Evolutionary conservation across 2,888 invertebrate species (phyloP).

Genomic region (Ophion ellenae): DNA sequence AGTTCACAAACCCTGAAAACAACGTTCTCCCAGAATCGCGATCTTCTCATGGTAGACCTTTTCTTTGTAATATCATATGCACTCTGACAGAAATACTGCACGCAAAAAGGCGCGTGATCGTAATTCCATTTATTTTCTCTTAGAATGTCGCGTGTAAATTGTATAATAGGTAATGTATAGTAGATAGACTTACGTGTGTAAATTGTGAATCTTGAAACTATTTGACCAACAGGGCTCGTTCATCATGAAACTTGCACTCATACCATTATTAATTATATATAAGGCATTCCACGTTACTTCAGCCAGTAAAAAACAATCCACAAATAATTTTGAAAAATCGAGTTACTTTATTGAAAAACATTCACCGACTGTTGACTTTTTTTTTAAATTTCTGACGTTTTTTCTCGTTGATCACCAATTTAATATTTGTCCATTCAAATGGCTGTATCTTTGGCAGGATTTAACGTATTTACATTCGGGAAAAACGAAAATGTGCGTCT

Average conservation of each 20-base stretch:
- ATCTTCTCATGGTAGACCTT: neutral
- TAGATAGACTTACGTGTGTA: neutral
- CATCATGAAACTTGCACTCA: neutral
- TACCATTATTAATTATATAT: neutral
- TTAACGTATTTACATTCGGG: no score
- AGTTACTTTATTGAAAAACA: no score
- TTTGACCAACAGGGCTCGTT: neutral
- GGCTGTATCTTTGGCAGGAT: no score
- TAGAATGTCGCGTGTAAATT: neutral
- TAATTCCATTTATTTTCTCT: neutral
- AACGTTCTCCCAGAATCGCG: neutral
- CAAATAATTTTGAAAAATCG: no score
- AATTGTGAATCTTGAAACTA: neutral
- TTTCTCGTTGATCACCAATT: no score
- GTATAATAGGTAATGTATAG: neutral
- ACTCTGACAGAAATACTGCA: neutral
- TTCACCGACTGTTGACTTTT: no score
- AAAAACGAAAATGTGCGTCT: no score
- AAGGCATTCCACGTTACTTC: neutral
- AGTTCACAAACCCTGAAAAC: neutral
- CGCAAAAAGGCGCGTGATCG: neutral
- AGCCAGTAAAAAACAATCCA: no score
- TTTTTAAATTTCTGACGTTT: no score
- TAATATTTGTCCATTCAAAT: no score
- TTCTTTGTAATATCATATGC: slow-evolving; percentile 11